A percentile compares a stretch with the other conserved stretches of the same genome.
Conservation (phyloP, 2,888 invertebrate genomes). For the Synergus itoensis region DNA sequence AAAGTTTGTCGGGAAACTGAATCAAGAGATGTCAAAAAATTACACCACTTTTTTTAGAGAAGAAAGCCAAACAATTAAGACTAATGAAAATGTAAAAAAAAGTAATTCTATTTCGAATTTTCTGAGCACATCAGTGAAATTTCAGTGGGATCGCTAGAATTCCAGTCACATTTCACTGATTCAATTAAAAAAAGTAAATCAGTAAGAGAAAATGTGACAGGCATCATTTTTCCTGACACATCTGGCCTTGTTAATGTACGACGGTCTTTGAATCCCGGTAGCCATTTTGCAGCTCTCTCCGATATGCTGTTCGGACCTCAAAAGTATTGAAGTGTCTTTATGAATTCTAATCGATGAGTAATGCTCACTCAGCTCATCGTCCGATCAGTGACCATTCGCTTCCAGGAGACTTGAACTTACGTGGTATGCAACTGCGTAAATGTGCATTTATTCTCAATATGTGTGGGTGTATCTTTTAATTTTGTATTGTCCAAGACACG, state of each 20-base stretch:
- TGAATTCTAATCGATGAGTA: constrained; percentile 61
- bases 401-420: constrained; percentile 20
- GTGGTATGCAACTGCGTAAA: constrained; percentile 25
- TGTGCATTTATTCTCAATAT: constrained; percentile 8
- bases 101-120: too few species aligned
- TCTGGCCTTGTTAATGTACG: constrained; percentile 40
- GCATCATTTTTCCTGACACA: constrained; percentile 39
- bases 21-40: too few species aligned
- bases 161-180: background rate
- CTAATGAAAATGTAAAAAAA: too few species aligned
- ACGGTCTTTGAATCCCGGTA: constrained; percentile 24
- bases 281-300: constrained; percentile 44
- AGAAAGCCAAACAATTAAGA: too few species aligned
- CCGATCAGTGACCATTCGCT: constrained; percentile 50
- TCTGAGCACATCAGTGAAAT: too few species aligned
- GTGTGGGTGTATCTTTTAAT: background rate
- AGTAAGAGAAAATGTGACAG: constrained; percentile 22
- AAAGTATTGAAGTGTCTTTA: constrained; percentile 57
- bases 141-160: too few species aligned
- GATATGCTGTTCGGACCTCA: constrained; percentile 54
- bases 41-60: too few species aligned
- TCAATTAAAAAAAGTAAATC: background rate
- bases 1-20: too few species aligned
- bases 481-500: constrained; percentile 21
- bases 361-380: constrained; percentile 45